Evolutionary conservation across 2,113 vertebrate species (phyloP).

Genomic region (Xenopus borealis): DNA sequence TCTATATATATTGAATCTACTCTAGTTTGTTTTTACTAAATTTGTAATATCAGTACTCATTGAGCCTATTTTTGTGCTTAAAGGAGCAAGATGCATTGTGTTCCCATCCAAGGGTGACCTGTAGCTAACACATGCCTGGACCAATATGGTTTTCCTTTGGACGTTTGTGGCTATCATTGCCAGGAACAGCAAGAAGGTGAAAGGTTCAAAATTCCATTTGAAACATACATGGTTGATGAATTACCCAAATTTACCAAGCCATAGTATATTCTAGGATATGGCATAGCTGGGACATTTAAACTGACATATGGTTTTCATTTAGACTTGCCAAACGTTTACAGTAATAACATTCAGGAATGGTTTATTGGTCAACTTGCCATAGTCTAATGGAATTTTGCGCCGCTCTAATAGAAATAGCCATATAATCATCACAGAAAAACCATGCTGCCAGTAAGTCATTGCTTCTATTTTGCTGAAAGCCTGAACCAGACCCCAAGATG

Average conservation of each 20-base stretch:
- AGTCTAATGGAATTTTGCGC: constrained; percentile 19
- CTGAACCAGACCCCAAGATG: constrained; percentile 6
- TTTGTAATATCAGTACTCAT: too few relatives aligned
- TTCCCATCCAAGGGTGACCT: too few relatives aligned
- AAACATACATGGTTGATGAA: not conserved
- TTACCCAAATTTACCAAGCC: not conserved
- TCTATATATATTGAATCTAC: too few relatives aligned
- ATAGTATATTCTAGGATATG: not conserved
- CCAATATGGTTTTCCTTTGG: too few relatives aligned
- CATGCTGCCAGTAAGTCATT: constrained; percentile 26
- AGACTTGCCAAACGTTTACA: not conserved
- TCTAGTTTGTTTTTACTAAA: too few relatives aligned
- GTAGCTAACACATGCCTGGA: too few relatives aligned
- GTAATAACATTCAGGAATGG: constrained; percentile 16
- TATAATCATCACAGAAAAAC: constrained; percentile 8
- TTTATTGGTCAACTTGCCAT: constrained; percentile 20
- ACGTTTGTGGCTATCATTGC: too few relatives aligned
- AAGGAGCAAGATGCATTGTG: too few relatives aligned
- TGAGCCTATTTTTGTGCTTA: too few relatives aligned
- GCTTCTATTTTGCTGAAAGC: constrained; percentile 9
- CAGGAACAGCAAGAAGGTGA: too few relatives aligned
- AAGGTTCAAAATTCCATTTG: not conserved
- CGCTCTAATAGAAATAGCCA: constrained; percentile 3
- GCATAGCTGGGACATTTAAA: not conserved
- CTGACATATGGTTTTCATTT: constrained; percentile 6